phyloP scores from a whole-genome alignment of 2,797 vertebrate genomes.

The Platalea minor region DNA sequence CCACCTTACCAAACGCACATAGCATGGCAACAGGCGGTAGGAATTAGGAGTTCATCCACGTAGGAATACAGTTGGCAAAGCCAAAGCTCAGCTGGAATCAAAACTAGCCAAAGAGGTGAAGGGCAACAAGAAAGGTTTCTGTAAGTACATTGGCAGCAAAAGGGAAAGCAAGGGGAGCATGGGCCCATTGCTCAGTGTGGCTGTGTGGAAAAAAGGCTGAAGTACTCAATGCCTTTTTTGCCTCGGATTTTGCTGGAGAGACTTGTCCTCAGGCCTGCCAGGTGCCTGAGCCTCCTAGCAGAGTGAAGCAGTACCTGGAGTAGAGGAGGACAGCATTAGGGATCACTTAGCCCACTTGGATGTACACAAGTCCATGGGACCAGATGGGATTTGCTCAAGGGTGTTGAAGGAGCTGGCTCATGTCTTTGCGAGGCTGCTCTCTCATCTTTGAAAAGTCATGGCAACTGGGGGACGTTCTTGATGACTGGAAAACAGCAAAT shows the following conservation, averaged over 20 bases:
- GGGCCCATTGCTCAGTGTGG: background rate
- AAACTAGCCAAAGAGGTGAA: background rate
- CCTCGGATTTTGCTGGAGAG: background rate
- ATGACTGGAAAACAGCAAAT: background rate
- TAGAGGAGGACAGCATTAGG: background rate
- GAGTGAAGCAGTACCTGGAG: background rate
- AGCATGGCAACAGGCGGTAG: too few relatives aligned
- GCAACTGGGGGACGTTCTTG: background rate
- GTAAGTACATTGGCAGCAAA: background rate
- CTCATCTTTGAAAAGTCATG: background rate
- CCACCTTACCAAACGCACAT: background rate
- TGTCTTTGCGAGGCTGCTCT: background rate
- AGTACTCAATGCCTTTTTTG: background rate
- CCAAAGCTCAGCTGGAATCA: background rate
- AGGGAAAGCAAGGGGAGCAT: background rate
- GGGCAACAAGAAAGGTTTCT: background rate
- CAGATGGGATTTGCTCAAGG: background rate
- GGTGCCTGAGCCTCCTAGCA: background rate
- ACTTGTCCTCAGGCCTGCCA: background rate
- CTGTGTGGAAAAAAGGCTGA: background rate
- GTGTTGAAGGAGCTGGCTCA: background rate
- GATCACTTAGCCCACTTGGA: background rate
- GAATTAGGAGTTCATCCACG: background rate
- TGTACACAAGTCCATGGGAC: too few relatives aligned
- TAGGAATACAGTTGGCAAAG: background rate